Conservation (phyloP, 2,797 vertebrate species). For the Bucorvus abyssinicus region DNA sequence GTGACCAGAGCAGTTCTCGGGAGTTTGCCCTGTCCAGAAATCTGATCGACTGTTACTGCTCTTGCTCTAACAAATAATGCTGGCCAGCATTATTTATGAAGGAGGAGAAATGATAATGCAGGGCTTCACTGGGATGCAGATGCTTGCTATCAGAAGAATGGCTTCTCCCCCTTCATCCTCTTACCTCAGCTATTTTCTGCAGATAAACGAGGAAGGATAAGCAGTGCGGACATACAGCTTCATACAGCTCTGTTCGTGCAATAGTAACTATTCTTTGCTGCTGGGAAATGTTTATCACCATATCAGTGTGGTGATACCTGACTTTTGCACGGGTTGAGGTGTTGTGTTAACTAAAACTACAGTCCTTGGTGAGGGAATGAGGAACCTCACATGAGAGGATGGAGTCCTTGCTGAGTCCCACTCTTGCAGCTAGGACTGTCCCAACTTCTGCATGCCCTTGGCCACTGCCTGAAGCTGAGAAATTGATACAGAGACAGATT, state of each 20-base stretch:
- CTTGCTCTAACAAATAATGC: neutral
- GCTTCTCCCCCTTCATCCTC: neutral
- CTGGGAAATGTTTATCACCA: neutral
- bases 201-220: neutral
- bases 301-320: neutral
- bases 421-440: neutral
- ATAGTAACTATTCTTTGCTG: neutral
- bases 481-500: neutral
- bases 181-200: neutral
- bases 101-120: neutral
- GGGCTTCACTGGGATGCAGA: neutral
- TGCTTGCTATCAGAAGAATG: neutral
- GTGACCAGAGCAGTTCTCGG: neutral
- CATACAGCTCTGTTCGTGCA: neutral
- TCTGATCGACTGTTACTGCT: neutral
- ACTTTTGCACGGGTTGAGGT: neutral
- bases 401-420: neutral
- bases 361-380: neutral
- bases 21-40: neutral
- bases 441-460: neutral
- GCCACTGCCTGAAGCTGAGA: neutral
- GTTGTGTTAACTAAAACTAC: neutral
- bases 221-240: neutral
- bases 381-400: fast-evolving
- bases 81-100: neutral